Evolutionary conservation across 2,888 invertebrate species (phyloP).

Genomic region (Tetragonisca angustula): DNA sequence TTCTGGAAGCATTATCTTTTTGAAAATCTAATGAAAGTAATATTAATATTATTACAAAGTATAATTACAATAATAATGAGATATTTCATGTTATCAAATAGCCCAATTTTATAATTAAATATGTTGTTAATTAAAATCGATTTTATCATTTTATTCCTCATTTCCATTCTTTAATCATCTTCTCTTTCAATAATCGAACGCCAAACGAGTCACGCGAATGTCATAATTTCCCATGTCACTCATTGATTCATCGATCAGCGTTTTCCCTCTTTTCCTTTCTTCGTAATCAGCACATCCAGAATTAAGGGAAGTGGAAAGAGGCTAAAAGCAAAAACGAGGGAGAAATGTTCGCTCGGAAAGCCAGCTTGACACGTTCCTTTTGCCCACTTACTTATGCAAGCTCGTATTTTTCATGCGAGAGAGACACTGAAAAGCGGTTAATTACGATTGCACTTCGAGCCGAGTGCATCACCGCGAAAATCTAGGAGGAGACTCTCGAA

Average conservation of each 20-base stretch:
- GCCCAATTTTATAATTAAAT: too few relatives aligned
- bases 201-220: background rate
- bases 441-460: conserved; percentile 73
- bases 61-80: background rate
- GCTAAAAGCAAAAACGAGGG: conserved; percentile 45
- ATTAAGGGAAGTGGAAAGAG: conserved; percentile 24
- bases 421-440: conserved; percentile 71
- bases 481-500: conserved; percentile 53
- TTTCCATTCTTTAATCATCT: background rate
- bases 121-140: too few relatives aligned
- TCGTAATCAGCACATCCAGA: conserved; percentile 15
- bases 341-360: conserved; percentile 34
- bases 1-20: background rate
- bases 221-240: conserved; percentile 15
- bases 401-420: conserved; percentile 71
- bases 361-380: conserved; percentile 62
- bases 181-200: background rate
- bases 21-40: background rate
- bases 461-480: conserved; percentile 64
- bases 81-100: too few relatives aligned
- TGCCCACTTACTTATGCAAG: conserved; percentile 68
- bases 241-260: conserved; percentile 17
- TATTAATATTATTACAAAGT: background rate
- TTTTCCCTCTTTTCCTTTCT: background rate
- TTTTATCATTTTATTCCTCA: background rate